Percentiles rank a stretch among this genome's conserved stretches.
Conservation (phyloP, 1,140 invertebrate species). For the Aphaenogaster floridana region DNA sequence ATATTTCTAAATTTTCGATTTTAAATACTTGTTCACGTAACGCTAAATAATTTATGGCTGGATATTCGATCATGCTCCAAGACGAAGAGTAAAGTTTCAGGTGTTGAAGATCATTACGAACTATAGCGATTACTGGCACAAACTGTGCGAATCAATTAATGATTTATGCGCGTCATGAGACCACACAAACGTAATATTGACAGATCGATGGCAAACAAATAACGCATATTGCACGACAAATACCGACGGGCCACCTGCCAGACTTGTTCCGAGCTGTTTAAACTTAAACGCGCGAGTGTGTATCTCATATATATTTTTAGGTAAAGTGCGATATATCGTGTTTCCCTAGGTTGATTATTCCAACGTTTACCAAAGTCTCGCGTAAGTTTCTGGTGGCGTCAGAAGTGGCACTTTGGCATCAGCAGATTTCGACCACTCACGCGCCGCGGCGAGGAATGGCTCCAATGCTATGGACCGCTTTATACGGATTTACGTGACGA, state of each 20-base stretch:
- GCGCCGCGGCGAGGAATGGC: background rate
- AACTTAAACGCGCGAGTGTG: background rate
- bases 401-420: background rate
- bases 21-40: background rate
- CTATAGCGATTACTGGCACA: background rate
- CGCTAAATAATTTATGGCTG: background rate
- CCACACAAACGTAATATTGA: background rate
- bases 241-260: slow-evolving; percentile 15
- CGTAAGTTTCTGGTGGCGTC: background rate
- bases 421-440: background rate
- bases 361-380: background rate
- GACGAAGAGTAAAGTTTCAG: background rate
- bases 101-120: background rate
- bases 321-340: background rate
- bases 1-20: background rate
- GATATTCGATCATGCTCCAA: background rate
- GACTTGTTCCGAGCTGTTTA: slow-evolving; percentile 25
- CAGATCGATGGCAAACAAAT: slow-evolving; percentile 21
- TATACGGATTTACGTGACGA: background rate
- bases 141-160: background rate
- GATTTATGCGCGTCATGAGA: slow-evolving; percentile 28
- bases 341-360: slow-evolving; percentile 12
- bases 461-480: background rate
- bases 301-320: slow-evolving; percentile 12
- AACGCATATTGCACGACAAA: background rate